Percentiles rank a stretch among this genome's conserved stretches.
phyloP scores from a whole-genome alignment of 2,888 invertebrate genomes.

The Deilephila elpenor region DNA sequence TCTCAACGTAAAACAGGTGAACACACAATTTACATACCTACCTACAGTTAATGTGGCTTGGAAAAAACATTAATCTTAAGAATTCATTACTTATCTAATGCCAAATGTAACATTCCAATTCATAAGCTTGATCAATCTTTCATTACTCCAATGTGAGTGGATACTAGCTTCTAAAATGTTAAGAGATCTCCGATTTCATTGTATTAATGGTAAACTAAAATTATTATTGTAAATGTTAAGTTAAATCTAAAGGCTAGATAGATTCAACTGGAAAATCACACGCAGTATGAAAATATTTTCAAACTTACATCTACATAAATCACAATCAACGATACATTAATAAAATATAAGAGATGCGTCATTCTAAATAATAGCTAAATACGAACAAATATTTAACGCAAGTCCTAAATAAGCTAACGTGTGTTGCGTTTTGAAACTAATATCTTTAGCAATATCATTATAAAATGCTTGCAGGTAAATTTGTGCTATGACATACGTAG shows the following conservation, averaged over 20 bases:
- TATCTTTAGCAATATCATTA: neutral
- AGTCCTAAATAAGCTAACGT: neutral
- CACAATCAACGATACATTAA: neutral
- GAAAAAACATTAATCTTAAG: neutral
- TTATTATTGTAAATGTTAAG: neutral
- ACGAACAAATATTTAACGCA: neutral
- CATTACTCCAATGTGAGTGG: neutral
- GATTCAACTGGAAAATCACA: conserved; percentile 11
- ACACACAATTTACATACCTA: neutral
- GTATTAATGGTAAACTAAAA: neutral
- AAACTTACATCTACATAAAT: conserved; percentile 14
- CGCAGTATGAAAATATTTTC: neutral
- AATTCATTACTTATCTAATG: neutral
- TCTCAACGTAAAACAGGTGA: neutral
- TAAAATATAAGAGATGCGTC: neutral
- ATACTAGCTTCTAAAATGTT: conserved; percentile 9
- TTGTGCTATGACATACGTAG: neutral
- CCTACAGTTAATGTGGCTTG: neutral
- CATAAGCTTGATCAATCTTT: neutral
- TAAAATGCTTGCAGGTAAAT: neutral
- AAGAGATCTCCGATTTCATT: neutral
- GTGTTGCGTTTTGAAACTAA: neutral
- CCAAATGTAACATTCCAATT: neutral
- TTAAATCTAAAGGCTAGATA: neutral
- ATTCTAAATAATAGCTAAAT: neutral